Evolutionary conservation across 37 sponge, comb jelly and placozoan species (phyloP), one percentile per base, ranked within the genome.

Genomic region (Chondrosia reniformis): DNA sequence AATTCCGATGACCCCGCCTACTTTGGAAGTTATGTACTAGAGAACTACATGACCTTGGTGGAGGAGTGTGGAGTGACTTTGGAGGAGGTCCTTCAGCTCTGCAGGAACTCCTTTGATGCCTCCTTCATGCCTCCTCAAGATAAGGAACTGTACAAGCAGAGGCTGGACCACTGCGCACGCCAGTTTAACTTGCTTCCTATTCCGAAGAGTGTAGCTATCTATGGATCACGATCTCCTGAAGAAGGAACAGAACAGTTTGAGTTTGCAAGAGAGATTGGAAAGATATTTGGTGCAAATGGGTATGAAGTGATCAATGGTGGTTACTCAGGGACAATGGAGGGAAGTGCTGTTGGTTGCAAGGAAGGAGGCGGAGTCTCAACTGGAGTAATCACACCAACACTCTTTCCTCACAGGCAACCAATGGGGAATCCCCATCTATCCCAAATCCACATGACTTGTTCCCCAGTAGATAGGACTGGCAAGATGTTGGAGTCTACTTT

Each of bases 1-100:
- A 86, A 86, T 45, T 86, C 92, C 17, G 92, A 91, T 81, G 87
- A 91, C 57, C 92, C 92, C 0, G 92, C 92, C 43, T 91, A 86
- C 52, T 86, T 86, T 87, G 88, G 92, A 25, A 88, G 92, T n/a
- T 86, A 91, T 55, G 87, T 87, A 43, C 83, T 74, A 42, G 84
- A 80, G 41, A 91, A 91, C 57, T 86, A 87, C 55, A n/a, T 86
- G 3, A 3, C 15, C 2, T 58, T 79, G 1, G 87, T 55, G 28
- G 0, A 28, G 0, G 87, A 80, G 0, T 17, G 31, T 0, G 62
- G 55, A 0, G 32, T 91, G 54, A 77, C 66, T 0, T 77, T 77
- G 42, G 78, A 77, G 41, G 92, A 91, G 32, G 58, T 91, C 25
- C 77, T 49, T 57, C 46, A 78, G 45, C 76, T 91, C 7, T 91